Evolutionary conservation across 2,113 vertebrate species (phyloP).

Genomic region (Rhinogobius similis): DNA sequence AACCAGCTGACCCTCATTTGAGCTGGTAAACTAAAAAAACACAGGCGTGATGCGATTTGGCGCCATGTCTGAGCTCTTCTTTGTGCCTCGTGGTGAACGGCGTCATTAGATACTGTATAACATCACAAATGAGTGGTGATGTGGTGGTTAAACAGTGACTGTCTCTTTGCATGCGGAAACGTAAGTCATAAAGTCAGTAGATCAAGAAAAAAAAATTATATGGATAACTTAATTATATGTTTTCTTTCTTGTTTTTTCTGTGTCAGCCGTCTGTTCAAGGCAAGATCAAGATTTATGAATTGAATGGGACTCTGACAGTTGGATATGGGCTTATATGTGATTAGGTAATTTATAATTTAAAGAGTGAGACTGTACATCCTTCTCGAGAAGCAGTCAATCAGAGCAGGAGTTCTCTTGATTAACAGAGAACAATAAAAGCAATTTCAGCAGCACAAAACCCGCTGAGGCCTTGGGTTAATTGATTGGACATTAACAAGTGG

Average conservation of each 20-base stretch:
- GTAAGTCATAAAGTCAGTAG: conserved; percentile 8
- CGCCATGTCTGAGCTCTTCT: conserved; percentile 4
- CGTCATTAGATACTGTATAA: conserved; percentile 26
- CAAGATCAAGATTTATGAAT: conserved; percentile 29
- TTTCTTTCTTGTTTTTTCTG: background rate
- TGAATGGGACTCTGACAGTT: conserved; percentile 13
- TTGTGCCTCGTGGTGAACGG: conserved; percentile 22
- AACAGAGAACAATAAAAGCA: background rate
- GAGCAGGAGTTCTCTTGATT: background rate
- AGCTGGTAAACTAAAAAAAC: conserved; percentile 25
- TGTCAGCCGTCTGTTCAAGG: background rate
- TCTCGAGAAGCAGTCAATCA: conserved; percentile 7
- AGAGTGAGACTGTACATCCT: background rate
- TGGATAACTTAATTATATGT: background rate
- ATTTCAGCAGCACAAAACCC: background rate
- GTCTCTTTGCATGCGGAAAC: background rate
- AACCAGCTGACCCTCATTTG: conserved; percentile 43
- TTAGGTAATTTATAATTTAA: conserved; percentile 38
- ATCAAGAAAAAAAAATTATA: background rate
- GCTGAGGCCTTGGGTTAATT: background rate
- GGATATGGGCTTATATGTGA: background rate
- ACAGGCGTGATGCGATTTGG: conserved; percentile 17
- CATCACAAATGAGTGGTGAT: conserved; percentile 23
- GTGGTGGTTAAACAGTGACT: conserved; percentile 11
- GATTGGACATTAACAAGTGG: background rate